Conservation (phyloP, 1,140 invertebrate genomes). For the Calosoma granatense region DNA sequence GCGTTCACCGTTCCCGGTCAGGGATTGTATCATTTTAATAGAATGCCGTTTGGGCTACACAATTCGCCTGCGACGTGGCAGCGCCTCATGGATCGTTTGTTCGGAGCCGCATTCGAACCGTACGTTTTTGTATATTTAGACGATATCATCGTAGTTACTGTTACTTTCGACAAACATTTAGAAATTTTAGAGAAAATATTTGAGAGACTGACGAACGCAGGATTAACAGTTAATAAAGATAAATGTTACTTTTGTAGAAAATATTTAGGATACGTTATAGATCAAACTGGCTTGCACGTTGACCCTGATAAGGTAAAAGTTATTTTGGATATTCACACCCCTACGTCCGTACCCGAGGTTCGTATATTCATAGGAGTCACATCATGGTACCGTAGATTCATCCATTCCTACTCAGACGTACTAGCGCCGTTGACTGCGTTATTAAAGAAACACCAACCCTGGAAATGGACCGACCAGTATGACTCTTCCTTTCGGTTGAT, state of each 20-base stretch:
- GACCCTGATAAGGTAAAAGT: too few species aligned
- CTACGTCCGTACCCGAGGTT: too few species aligned
- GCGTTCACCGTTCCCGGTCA: slow-evolving; percentile 33
- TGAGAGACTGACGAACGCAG: background rate
- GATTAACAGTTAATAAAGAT: slow-evolving; percentile 10
- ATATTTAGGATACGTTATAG: too few species aligned
- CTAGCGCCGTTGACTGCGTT: slow-evolving; percentile 20
- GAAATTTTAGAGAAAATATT: slow-evolving; percentile 8
- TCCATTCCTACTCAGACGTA: slow-evolving; percentile 21
- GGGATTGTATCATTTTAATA: slow-evolving; percentile 30
- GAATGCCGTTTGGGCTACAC: slow-evolving; percentile 35
- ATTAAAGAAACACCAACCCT: background rate
- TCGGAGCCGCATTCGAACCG: too few species aligned
- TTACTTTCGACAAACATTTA: slow-evolving; percentile 16
- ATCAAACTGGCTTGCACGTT: too few species aligned
- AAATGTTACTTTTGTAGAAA: too few species aligned
- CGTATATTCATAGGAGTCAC: too few species aligned
- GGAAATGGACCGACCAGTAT: slow-evolving; percentile 9
- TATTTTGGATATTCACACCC: too few species aligned
- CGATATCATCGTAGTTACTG: too few species aligned
- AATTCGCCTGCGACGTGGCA: slow-evolving; percentile 30
- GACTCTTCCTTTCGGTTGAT: slow-evolving; percentile 7
- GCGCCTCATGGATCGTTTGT: slow-evolving; percentile 20
- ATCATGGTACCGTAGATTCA: slow-evolving; percentile 29
- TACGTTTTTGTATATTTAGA: slow-evolving; percentile 16